phyloP scores from a whole-genome alignment of 2,888 invertebrate species.

The Pecten maximus region DNA sequence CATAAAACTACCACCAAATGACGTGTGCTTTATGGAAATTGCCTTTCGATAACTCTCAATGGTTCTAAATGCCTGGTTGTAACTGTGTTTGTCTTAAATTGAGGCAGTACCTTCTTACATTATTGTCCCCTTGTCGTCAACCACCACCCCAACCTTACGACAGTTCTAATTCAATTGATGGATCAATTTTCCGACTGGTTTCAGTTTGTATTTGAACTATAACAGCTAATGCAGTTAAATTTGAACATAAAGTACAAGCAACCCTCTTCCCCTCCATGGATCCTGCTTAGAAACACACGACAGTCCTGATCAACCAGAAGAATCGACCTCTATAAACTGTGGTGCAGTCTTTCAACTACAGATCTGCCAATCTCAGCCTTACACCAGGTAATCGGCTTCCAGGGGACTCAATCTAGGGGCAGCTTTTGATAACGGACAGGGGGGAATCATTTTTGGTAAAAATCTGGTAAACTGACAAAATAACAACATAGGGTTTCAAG shows the following conservation, averaged over 20 bases:
- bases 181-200: slow-evolving; percentile 18
- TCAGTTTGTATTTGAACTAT: slow-evolving; percentile 20
- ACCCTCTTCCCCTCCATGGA: not conserved
- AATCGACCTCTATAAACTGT: not conserved
- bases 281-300: not conserved
- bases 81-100: not conserved
- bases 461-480: not conserved
- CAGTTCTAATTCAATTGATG: not conserved
- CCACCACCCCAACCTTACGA: not conserved
- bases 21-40: not conserved
- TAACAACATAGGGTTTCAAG: not conserved
- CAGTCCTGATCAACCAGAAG: slow-evolving; percentile 2
- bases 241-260: not conserved
- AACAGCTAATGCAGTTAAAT: not conserved
- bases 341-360: not conserved
- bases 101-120: not conserved
- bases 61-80: not conserved
- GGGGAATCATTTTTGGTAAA: not conserved
- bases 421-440: not conserved
- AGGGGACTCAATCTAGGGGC: not conserved
- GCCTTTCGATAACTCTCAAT: not conserved
- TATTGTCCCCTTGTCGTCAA: slow-evolving; percentile 19
- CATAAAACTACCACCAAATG: not conserved
- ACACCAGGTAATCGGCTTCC: not conserved
- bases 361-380: not conserved